Evolutionary conservation across 2,797 vertebrate species (phyloP), one percentile per base, ranked within the genome.

Genomic region (Cyprinella venusta): DNA sequence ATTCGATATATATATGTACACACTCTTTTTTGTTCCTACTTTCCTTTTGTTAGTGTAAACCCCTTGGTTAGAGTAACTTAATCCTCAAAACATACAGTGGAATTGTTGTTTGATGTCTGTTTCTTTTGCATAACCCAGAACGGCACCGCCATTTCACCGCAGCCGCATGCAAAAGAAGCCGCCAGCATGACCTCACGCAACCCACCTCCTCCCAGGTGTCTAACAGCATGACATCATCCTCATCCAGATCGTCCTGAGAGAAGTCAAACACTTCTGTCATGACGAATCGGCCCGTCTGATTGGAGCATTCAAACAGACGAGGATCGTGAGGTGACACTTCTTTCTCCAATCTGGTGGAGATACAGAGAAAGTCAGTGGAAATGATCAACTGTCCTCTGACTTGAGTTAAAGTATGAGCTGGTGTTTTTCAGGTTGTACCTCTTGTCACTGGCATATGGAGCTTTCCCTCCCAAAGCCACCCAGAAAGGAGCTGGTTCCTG

Each of bases 131-230:
- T 59, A 76, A 68, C 36, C 42, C 40, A 24, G 26, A 72, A 9
- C 1, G 1, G 19, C 24, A 45, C 26, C 0, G 2, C 18, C 67
- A 48, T 30, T 42, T 59, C 9, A 33, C 24, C 5, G 16, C 63
- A 63, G 52, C 67, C 79, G 15, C 76, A 79, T 82, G 68, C 80
- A 82, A 81, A 81, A 50, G 15, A 30, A 40, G 38, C 38, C 2
- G 21, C 45, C 21, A 56, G 48, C 13, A 1, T 24, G 21, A 52
- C 33, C 18, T 69, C n/a, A 24, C 8, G 13, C 36, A 61, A 75
- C 94, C 93, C 84, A 97, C 97, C 95, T 98, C 97, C 89, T 97
- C 96, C 97, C 97, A 98, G 0, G 96, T 97, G 90, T 98, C 97
- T 87, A 98, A 89, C 61, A 98, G 88, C 97, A 98, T 97, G 76